Evolutionary conservation across 1,140 invertebrate genomes (phyloP).

Genomic region (Drosophila cardini): DNA sequence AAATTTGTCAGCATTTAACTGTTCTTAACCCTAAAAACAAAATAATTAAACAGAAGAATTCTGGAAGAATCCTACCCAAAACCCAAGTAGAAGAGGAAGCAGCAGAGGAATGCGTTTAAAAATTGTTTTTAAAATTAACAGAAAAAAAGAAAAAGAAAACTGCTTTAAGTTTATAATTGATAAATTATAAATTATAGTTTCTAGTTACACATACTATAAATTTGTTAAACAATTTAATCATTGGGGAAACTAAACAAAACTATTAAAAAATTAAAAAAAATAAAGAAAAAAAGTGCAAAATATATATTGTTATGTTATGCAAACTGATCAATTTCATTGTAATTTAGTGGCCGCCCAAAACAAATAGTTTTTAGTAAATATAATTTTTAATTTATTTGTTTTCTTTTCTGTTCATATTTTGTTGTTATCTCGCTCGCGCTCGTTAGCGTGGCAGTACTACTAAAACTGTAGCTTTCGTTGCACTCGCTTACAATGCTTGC

Average conservation of each 20-base stretch:
- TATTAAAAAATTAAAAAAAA: constrained; percentile 6
- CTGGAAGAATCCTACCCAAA: not conserved
- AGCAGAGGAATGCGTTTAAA: constrained; percentile 36
- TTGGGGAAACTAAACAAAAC: constrained; percentile 33
- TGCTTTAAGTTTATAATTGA: constrained; percentile 78
- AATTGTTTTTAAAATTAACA: not conserved
- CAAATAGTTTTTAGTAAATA: constrained; percentile 63
- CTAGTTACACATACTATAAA: constrained; percentile 42
- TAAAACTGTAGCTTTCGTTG: constrained; percentile 6
- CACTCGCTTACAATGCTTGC: not conserved
- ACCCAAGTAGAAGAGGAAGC: not conserved
- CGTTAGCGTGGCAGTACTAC: not conserved
- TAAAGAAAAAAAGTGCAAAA: constrained; percentile 32
- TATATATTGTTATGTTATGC: constrained; percentile 61
- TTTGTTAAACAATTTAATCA: constrained; percentile 56
- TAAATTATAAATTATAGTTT: constrained; percentile 74
- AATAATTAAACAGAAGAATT: too few relatives aligned
- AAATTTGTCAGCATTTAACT: constrained; percentile 23
- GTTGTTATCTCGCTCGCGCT: not conserved
- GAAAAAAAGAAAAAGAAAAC: constrained; percentile 47
- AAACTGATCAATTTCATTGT: constrained; percentile 37
- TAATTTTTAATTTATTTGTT: constrained; percentile 28
- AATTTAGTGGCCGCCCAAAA: constrained; percentile 36
- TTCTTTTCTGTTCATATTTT: not conserved
- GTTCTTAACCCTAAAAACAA: constrained; percentile 4